These are phyloP conservation scores for Drosophila ficusphila DNA, from an alignment of 1,140 invertebrate species.

Conservation along the genomic window DNA sequence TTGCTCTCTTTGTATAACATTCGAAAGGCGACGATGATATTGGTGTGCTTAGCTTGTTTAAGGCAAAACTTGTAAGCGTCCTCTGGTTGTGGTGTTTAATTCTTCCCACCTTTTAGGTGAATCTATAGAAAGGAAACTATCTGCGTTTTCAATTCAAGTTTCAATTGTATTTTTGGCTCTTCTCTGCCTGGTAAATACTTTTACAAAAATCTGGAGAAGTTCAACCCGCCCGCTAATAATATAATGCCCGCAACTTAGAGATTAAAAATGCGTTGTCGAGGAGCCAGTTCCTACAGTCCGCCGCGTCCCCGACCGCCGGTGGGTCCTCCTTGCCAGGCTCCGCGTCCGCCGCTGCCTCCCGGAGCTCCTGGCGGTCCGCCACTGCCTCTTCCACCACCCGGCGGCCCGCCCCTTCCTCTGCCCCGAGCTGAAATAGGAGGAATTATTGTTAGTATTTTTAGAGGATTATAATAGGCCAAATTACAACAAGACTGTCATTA, in stretches of 20 bases:
- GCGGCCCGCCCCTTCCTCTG: constrained; percentile 80
- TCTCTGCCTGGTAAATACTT: constrained; percentile 31
- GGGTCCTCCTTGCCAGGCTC: constrained; percentile 82
- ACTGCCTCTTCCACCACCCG: constrained; percentile 70
- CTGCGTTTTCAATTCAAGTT: constrained; percentile 50
- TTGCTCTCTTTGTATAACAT: constrained; percentile 88
- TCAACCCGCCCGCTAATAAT: constrained; percentile 65
- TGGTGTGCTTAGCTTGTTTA: constrained; percentile 14
- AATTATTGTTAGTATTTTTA: constrained; percentile 2
- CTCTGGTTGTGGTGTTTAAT: constrained; percentile 33
- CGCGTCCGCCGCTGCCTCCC: constrained; percentile 83
- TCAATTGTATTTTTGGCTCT: constrained; percentile 27
- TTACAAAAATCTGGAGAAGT: constrained; percentile 31
- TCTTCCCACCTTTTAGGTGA: constrained; percentile 20
- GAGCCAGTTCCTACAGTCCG: constrained; percentile 63
- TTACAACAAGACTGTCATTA: constrained; percentile 8
- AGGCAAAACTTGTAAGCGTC: constrained; percentile 30
- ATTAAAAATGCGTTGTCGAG: constrained; percentile 37
- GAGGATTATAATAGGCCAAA: background rate
- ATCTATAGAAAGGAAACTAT: background rate
- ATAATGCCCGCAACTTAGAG: constrained; percentile 57
- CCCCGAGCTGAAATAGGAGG: constrained; percentile 70
- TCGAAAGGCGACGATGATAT: constrained; percentile 68
- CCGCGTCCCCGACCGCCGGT: constrained; percentile 82
- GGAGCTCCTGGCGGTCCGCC: constrained; percentile 76